These are phyloP conservation scores for Urocitellus parryii DNA, from an alignment of 2,113 vertebrate species.

Conservation along the genomic window DNA sequence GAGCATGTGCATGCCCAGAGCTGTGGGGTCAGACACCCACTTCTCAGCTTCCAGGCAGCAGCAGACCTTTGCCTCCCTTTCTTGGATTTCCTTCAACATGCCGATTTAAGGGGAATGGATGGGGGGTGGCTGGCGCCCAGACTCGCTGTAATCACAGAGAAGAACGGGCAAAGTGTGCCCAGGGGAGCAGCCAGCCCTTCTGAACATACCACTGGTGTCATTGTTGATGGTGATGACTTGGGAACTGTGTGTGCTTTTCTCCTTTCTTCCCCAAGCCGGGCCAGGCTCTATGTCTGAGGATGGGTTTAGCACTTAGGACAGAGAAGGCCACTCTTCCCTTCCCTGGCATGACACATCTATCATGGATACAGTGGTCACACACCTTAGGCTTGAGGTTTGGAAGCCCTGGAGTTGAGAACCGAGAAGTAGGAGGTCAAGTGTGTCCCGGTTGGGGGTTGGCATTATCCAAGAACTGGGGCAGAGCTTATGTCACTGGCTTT, in stretches of 20 bases:
- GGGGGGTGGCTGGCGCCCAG: not conserved
- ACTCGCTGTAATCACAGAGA: not conserved
- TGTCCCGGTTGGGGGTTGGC: not conserved
- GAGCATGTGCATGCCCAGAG: not conserved
- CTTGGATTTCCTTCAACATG: not conserved
- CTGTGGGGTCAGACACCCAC: not conserved
- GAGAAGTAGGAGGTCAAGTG: not conserved
- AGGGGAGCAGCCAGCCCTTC: not conserved
- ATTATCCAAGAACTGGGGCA: not conserved
- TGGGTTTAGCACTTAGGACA: not conserved
- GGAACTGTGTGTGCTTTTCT: not conserved
- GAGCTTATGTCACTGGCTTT: not conserved
- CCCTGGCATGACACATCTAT: fast-evolving
- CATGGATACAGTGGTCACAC: fast-evolving
- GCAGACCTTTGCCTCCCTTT: not conserved
- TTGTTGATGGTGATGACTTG: not conserved
- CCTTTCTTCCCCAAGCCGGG: not conserved
- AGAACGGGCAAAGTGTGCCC: not conserved
- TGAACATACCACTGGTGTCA: no score
- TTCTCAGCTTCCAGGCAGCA: not conserved
- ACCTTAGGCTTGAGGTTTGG: not conserved
- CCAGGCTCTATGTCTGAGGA: not conserved
- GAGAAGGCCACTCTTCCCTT: not conserved
- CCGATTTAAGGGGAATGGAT: not conserved
- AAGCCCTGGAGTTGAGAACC: not conserved